Evolutionary conservation across 2,113 vertebrate species (phyloP), one percentile per base, ranked within the genome.

Genomic region (Xyrauchen texanus): DNA sequence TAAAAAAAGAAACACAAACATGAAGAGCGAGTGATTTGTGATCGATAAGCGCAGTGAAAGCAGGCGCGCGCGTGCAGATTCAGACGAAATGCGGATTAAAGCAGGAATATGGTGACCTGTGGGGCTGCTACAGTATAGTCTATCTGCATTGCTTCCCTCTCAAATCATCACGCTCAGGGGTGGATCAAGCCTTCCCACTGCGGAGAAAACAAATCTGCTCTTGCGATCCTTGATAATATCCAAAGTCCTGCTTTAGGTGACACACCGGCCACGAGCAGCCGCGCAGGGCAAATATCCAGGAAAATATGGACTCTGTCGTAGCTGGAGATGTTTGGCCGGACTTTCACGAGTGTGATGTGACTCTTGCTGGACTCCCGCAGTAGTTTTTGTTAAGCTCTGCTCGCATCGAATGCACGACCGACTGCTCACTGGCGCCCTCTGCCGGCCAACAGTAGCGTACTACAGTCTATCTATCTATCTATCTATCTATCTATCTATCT

Each of bases 161-260:
- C 90, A 91, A 91, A 92, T 90, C 91, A 87, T 63, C 87, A 88
- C 89, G 90, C 91, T 90, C 86, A 85, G 87, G 85, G 87, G 79
- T 82, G 85, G 82, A 82, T 68, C 66, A 76, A 81, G 68, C 89
- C 87, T 80, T 84, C 83, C 83, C 86, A 89, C 90, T 91, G 92
- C 90, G 92, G 91, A 92, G 90, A 89, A 92, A 92, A 90, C 88
- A 89, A 88, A 89, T 84, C 87, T 12, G 74, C 64, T 73, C 57
- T 52, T 69, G 85, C 85, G 87, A 92, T 92, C 89, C 89, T 84
- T 84, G 83, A 86, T 85, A 82, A 87, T 83, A 91, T 83, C 88
- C 86, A 83, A 85, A 87, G 90, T 90, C 88, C 87, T 84, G 83
- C 87, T 73, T 21, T 85, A 79, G 60, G 84, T 85, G 81, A 82